phyloP scores from a whole-genome alignment of 2,113 vertebrate species.

The Oncorhynchus clarkii region DNA sequence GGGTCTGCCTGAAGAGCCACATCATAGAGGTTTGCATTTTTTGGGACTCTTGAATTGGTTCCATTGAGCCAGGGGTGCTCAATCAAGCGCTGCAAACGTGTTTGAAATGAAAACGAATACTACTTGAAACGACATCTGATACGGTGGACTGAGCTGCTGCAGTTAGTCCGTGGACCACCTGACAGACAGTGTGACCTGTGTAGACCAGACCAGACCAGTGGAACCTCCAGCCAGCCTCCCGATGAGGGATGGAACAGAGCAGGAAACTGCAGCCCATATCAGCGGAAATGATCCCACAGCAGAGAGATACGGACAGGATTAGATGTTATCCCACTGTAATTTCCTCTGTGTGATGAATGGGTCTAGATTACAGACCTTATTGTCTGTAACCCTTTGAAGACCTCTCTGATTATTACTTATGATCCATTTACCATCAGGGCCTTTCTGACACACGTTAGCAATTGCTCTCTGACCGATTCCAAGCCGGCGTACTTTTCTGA shows the following conservation, averaged over 20 bases:
- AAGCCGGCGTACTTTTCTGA: too few relatives aligned
- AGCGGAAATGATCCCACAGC: conserved; percentile 59
- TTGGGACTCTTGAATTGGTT: too few relatives aligned
- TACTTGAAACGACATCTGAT: too few relatives aligned
- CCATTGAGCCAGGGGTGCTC: too few relatives aligned
- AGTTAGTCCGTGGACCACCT: neutral
- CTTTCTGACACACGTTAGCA: conserved; percentile 34
- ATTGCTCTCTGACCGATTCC: neutral
- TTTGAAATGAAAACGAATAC: too few relatives aligned
- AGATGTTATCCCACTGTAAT: conserved; percentile 72
- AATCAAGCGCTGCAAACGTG: too few relatives aligned
- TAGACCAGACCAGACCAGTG: conserved; percentile 29
- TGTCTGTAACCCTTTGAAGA: conserved; percentile 58
- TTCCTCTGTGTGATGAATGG: conserved; percentile 72
- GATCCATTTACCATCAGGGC: conserved; percentile 61
- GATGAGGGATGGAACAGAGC: conserved; percentile 59
- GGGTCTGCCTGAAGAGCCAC: too few relatives aligned
- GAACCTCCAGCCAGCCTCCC: conserved; percentile 32
- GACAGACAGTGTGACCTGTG: neutral
- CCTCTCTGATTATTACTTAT: conserved; percentile 64
- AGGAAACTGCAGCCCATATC: conserved; percentile 70
- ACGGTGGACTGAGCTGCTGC: neutral
- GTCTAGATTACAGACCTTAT: conserved; percentile 69
- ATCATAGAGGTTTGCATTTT: too few relatives aligned
- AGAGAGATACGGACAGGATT: conserved; percentile 50